Evolutionary conservation across 2,113 vertebrate genomes (phyloP).

Genomic region (Dolichotis patagonum): DNA sequence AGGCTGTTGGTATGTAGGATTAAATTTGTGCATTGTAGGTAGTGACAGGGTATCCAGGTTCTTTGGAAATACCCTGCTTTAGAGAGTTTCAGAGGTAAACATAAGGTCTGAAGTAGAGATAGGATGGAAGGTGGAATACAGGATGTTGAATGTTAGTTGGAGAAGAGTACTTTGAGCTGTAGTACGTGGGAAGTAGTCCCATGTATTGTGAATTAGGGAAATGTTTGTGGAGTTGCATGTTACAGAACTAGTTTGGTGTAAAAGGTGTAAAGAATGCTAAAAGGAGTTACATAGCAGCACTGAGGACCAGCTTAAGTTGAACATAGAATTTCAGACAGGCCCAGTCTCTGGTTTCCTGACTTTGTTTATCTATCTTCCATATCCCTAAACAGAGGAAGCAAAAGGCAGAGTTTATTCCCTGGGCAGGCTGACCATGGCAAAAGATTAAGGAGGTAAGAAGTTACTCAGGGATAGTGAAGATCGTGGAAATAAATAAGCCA

Average conservation of each 20-base stretch:
- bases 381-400: conserved; percentile 6
- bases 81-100: not conserved
- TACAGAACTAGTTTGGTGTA: not conserved
- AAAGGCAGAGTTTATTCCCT: not conserved
- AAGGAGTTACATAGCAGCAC: not conserved
- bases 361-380: not conserved
- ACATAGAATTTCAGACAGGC: not conserved
- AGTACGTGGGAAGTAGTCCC: not conserved
- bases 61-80: not conserved
- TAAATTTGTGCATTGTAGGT: not conserved
- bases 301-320: not conserved
- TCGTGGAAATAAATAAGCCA: not conserved
- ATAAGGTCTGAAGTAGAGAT: not conserved
- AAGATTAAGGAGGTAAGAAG: not conserved
- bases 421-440: not conserved
- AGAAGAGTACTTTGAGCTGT: not conserved
- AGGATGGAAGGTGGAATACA: not conserved
- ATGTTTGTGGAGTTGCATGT: not conserved
- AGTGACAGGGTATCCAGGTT: not conserved
- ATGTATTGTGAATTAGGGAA: not conserved
- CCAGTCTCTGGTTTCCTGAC: not conserved
- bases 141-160: not conserved
- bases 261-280: not conserved
- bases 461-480: not conserved
- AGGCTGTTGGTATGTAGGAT: not conserved